These are phyloP conservation scores for Psilanteris sp. DNA, from an alignment of 1,140 invertebrate genomes.

Conservation along the genomic window DNA sequence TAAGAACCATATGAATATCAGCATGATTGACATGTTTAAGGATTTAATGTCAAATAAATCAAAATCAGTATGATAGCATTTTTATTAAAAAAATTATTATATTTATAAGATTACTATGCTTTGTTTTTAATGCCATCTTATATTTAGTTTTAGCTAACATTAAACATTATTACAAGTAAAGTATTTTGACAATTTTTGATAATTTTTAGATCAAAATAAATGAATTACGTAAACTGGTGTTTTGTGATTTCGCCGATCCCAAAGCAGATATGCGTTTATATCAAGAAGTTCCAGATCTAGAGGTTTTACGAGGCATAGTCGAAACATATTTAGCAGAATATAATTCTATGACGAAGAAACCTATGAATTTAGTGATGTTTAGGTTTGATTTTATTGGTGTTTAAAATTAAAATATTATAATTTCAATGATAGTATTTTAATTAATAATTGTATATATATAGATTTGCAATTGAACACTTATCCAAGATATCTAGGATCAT, in stretches of 20 bases:
- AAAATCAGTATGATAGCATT: slow-evolving; percentile 28
- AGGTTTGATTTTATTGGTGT: too few species aligned
- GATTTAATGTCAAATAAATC: slow-evolving; percentile 57
- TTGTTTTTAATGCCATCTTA: too few species aligned
- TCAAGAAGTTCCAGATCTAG: slow-evolving; percentile 91
- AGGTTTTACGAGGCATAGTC: slow-evolving; percentile 90
- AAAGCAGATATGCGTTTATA: slow-evolving; percentile 94
- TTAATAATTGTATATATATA: too few species aligned
- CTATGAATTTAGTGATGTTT: slow-evolving; percentile 97
- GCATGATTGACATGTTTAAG: slow-evolving; percentile 77
- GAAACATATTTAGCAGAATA: slow-evolving; percentile 95
- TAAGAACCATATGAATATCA: slow-evolving; percentile 79
- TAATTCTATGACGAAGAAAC: slow-evolving; percentile 98
- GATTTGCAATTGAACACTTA: slow-evolving; percentile 96
- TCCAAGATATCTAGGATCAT: slow-evolving; percentile 94
- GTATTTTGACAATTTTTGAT: too few species aligned
- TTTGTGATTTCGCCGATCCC: slow-evolving; percentile 97
- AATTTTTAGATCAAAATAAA: slow-evolving; percentile 84
- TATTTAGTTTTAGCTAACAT: too few species aligned
- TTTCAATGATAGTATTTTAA: too few species aligned
- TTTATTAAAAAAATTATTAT: too few species aligned
- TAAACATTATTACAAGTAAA: too few species aligned
- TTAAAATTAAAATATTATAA: too few species aligned
- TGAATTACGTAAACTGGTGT: slow-evolving; percentile 92
- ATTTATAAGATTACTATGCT: too few species aligned